Percentiles rank a stretch among this genome's conserved stretches.
phyloP scores from a whole-genome alignment of 2,797 vertebrate genomes.

The Myotis myotis region DNA sequence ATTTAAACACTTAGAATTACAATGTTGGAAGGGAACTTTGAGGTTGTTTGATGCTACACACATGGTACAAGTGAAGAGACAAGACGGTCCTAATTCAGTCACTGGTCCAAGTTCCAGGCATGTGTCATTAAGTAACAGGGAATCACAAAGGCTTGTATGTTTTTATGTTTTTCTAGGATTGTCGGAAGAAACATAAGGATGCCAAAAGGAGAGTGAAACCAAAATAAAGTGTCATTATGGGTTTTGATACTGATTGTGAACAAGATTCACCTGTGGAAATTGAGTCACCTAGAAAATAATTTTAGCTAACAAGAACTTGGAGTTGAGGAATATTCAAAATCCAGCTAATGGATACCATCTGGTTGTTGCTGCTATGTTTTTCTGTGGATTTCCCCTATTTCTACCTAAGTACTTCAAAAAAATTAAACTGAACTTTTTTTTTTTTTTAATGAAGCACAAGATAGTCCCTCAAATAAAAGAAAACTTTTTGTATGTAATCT shows the following conservation, averaged over 20 bases:
- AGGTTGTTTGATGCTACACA: not conserved
- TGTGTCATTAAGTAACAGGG: not conserved
- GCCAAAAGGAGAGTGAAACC: slow-evolving; percentile 84
- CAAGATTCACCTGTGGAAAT: slow-evolving; percentile 5
- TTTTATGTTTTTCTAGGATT: slow-evolving; percentile 80
- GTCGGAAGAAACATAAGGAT: slow-evolving; percentile 86
- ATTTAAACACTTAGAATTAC: slow-evolving; percentile 34
- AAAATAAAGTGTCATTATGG: slow-evolving; percentile 64
- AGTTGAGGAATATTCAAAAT: slow-evolving; percentile 42
- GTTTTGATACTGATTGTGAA: slow-evolving; percentile 24
- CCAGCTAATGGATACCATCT: not conserved
- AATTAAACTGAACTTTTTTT: slow-evolving; percentile 1
- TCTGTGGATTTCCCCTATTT: slow-evolving; percentile 27
- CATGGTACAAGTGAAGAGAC: not conserved
- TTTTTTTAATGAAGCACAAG: not conserved
- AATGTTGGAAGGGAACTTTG: not conserved
- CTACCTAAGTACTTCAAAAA: slow-evolving; percentile 13
- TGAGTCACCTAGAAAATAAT: slow-evolving; percentile 13
- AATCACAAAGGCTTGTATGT: slow-evolving; percentile 1
- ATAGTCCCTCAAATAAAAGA: not conserved
- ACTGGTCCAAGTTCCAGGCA: not conserved
- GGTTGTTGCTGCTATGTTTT: slow-evolving; percentile 27
- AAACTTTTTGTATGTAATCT: not conserved
- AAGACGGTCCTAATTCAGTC: not conserved
- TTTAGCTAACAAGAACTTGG: slow-evolving; percentile 24